A percentile compares a stretch with the other conserved stretches of the same genome.
These are phyloP conservation scores for Cerastis leucographa DNA, from an alignment of 2,888 invertebrate genomes.

Conservation along the genomic window DNA sequence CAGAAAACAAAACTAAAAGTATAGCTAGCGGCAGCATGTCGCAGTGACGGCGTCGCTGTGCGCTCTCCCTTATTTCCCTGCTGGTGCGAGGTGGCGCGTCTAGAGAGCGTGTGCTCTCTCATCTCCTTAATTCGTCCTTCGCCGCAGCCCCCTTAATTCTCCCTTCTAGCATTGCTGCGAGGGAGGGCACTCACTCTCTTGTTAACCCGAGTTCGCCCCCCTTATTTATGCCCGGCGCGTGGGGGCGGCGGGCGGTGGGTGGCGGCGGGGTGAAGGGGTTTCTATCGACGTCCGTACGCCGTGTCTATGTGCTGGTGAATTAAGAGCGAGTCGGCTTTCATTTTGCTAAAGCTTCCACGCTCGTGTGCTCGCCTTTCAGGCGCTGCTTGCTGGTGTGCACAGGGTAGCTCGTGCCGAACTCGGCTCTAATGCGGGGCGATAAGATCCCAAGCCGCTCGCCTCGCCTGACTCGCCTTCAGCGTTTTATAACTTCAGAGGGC, in stretches of 20 bases:
- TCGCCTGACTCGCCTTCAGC: slow-evolving; percentile 81
- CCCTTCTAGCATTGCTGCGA: slow-evolving; percentile 83
- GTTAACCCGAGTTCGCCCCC: slow-evolving; percentile 88
- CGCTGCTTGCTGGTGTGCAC: slow-evolving; percentile 80
- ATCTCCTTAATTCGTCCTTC: slow-evolving; percentile 91
- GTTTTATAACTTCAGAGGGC: slow-evolving; percentile 89
- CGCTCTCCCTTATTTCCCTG: slow-evolving; percentile 84
- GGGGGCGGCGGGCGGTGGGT: slow-evolving; percentile 75
- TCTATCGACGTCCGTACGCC: slow-evolving; percentile 84
- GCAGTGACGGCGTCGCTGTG: slow-evolving; percentile 58
- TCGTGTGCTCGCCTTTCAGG: slow-evolving; percentile 90
- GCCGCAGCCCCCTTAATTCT: slow-evolving; percentile 89
- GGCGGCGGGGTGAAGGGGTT: slow-evolving; percentile 71
- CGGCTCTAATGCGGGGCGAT: slow-evolving; percentile 81
- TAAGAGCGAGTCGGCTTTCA: slow-evolving; percentile 91
- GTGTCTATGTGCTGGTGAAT: slow-evolving; percentile 88
- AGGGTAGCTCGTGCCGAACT: slow-evolving; percentile 76
- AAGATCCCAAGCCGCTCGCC: slow-evolving; percentile 79
- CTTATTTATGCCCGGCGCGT: slow-evolving; percentile 88
- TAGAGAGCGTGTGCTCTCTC: slow-evolving; percentile 90
- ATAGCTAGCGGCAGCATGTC: slow-evolving; percentile 29
- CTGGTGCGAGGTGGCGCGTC: slow-evolving; percentile 86
- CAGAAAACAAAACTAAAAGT: slow-evolving; percentile 26
- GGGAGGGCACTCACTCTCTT: slow-evolving; percentile 87
- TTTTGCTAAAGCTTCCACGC: slow-evolving; percentile 90